phyloP scores from a whole-genome alignment of 2,797 vertebrate genomes.

The Propithecus perrieri region DNA sequence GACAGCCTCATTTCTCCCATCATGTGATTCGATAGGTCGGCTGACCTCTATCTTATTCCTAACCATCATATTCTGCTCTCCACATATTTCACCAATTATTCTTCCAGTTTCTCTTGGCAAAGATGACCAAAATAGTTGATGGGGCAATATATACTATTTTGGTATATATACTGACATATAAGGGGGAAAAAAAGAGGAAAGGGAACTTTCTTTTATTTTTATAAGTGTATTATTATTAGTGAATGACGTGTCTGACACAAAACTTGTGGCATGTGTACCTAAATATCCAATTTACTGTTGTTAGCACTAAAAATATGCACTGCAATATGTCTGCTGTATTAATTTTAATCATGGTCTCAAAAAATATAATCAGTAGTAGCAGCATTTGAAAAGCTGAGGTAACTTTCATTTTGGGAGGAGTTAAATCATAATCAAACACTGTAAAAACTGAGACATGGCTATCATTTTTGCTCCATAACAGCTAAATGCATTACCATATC shows the following conservation, averaged over 20 bases:
- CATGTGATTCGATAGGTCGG: background rate
- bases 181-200: background rate
- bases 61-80: background rate
- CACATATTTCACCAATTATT: background rate
- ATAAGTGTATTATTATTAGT: background rate
- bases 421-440: background rate
- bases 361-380: background rate
- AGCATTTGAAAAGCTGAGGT: background rate
- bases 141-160: background rate
- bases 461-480: background rate
- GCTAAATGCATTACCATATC: background rate
- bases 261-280: background rate
- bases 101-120: background rate
- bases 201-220: background rate
- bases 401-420: background rate
- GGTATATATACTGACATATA: background rate
- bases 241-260: conserved; percentile 8
- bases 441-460: background rate
- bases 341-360: conserved; percentile 29
- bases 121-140: background rate
- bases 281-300: conserved; percentile 9
- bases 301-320: background rate
- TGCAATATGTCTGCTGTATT: background rate
- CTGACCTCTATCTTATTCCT: background rate
- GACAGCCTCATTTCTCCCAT: background rate